Conservation (phyloP, 2,113 vertebrate genomes). For the Cervus canadensis region DNA sequence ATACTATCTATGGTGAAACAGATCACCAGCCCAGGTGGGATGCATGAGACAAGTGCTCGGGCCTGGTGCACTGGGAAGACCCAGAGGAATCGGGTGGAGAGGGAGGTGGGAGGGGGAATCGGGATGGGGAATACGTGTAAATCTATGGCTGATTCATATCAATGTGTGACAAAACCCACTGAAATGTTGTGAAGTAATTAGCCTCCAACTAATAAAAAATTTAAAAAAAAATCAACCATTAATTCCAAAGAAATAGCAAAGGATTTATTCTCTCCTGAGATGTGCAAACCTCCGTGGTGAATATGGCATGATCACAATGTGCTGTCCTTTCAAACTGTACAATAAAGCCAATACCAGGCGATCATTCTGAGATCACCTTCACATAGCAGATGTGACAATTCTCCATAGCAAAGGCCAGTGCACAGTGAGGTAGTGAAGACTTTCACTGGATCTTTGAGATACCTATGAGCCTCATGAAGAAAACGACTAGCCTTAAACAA, state of each 20-base stretch:
- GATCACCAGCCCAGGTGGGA: too few species aligned
- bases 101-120: too few species aligned
- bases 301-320: fast-evolving
- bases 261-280: background rate
- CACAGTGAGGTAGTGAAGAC: background rate
- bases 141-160: too few species aligned
- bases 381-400: background rate
- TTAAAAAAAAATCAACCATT: background rate
- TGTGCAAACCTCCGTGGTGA: background rate
- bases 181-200: too few species aligned
- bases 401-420: background rate
- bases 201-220: too few species aligned
- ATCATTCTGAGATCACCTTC: background rate
- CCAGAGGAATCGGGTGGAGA: too few species aligned
- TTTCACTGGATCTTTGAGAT: background rate
- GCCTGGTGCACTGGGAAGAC: too few species aligned
- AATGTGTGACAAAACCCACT: too few species aligned
- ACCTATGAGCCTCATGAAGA: background rate
- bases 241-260: background rate
- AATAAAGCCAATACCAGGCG: background rate
- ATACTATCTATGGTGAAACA: too few species aligned
- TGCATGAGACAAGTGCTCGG: too few species aligned
- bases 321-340: background rate
- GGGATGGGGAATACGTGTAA: too few species aligned
- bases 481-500: background rate